Conservation (phyloP, 2,113 vertebrate species). For the Ceuthmochares aereus region DNA sequence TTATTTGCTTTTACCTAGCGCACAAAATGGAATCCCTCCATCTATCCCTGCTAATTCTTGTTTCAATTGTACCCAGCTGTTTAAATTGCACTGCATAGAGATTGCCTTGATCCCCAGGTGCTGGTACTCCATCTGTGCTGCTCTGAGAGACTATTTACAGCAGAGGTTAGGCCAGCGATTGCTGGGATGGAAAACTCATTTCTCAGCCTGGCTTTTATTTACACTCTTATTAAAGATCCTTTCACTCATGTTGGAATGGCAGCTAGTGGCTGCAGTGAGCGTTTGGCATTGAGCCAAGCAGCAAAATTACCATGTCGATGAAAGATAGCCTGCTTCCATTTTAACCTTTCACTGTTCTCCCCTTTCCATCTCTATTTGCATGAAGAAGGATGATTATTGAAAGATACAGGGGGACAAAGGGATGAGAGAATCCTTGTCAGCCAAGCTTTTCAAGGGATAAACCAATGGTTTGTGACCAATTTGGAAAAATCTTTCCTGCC, state of each 20-base stretch:
- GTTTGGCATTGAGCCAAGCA: conserved; percentile 62
- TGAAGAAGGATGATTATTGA: conserved; percentile 65
- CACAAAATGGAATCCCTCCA: conserved; percentile 19
- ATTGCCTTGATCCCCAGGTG: conserved; percentile 73
- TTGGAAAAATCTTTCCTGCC: conserved; percentile 26
- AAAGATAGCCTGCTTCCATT: conserved; percentile 71
- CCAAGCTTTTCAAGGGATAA: conserved; percentile 10
- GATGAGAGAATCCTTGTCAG: conserved; percentile 20
- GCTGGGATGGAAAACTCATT: conserved; percentile 82
- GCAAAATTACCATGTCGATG: conserved; percentile 67
- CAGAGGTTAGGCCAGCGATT: conserved; percentile 73
- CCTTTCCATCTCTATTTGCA: conserved; percentile 65
- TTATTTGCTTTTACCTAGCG: conserved; percentile 48
- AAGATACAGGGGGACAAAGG: conserved; percentile 61
- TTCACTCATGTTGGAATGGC: conserved; percentile 75
- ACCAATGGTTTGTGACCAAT: conserved; percentile 11
- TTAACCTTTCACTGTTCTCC: conserved; percentile 71
- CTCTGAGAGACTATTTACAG: conserved; percentile 73
- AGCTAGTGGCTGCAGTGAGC: conserved; percentile 69
- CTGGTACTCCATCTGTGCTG: conserved; percentile 74
- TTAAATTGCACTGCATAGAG: conserved; percentile 60
- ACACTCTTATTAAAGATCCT: conserved; percentile 79
- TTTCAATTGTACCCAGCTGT: conserved; percentile 72
- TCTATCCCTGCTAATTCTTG: conserved; percentile 50
- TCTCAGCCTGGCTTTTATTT: conserved; percentile 81